A percentile compares a stretch with the other conserved stretches of the same genome.
phyloP scores from a whole-genome alignment of 2,797 vertebrate species.

The Staurois parvus region DNA sequence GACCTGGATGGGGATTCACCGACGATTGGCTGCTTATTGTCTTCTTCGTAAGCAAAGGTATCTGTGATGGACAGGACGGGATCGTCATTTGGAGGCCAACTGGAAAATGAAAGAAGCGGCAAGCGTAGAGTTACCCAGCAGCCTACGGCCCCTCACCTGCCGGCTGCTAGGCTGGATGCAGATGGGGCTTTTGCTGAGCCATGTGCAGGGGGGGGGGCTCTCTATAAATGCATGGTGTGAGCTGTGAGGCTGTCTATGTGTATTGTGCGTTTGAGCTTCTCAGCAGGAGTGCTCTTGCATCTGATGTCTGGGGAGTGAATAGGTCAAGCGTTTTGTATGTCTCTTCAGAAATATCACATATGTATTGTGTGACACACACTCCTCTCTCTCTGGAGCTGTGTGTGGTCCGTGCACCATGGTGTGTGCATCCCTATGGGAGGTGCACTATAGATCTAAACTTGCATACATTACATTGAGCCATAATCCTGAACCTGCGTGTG shows the following conservation, averaged over 20 bases:
- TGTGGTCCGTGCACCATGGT: background rate
- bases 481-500: background rate
- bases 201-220: conserved; percentile 21
- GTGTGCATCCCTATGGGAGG: background rate
- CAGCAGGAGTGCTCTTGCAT: background rate
- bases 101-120: conserved; percentile 16
- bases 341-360: background rate
- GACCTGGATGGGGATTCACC: conserved; percentile 4
- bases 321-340: background rate
- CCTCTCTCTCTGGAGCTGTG: background rate
- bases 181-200: background rate
- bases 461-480: background rate
- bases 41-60: conserved; percentile 11
- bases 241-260: background rate
- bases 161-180: conserved; percentile 1
- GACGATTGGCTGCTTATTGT: conserved; percentile 45
- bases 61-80: conserved; percentile 20
- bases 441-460: background rate
- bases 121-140: background rate
- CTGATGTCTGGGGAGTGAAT: background rate
- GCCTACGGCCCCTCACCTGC: background rate
- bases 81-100: conserved; percentile 15
- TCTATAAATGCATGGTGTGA: background rate
- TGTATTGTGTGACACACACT: background rate
- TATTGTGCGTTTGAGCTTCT: background rate